phyloP scores from a whole-genome alignment of 2,888 invertebrate species.

The Catocala nupta region DNA sequence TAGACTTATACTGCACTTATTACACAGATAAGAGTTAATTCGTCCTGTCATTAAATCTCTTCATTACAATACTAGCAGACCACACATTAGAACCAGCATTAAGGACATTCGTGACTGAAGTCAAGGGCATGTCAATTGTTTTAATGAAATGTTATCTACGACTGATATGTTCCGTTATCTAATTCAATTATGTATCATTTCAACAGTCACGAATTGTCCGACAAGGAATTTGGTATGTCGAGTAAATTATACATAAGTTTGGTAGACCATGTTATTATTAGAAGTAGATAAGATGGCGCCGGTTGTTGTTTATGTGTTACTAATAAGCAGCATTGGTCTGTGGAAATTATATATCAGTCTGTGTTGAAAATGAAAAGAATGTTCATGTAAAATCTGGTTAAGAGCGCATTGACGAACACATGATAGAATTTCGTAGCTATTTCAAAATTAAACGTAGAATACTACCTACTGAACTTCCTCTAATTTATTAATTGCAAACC shows the following conservation, averaged over 20 bases:
- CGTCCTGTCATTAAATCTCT: constrained; percentile 24
- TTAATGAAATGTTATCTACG: constrained; percentile 63
- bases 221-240: constrained; percentile 62
- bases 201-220: constrained; percentile 73
- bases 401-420: not conserved
- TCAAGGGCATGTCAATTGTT: constrained; percentile 72
- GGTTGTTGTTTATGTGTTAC: not conserved
- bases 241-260: constrained; percentile 65
- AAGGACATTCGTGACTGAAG: constrained; percentile 61
- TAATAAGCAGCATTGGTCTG: not conserved
- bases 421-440: too few relatives aligned
- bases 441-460: too few relatives aligned
- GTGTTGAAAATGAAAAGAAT: not conserved
- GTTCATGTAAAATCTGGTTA: not conserved
- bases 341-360: not conserved
- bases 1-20: constrained; percentile 2
- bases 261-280: constrained; percentile 40
- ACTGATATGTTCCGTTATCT: constrained; percentile 74
- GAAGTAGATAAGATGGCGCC: constrained; percentile 21
- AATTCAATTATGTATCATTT: constrained; percentile 82
- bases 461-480: too few relatives aligned
- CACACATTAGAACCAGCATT: constrained; percentile 33
- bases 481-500: too few relatives aligned
- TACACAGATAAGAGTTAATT: constrained; percentile 16
- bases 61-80: constrained; percentile 21